Evolutionary conservation across 2,797 vertebrate species (phyloP).

Genomic region (Picus viridis): DNA sequence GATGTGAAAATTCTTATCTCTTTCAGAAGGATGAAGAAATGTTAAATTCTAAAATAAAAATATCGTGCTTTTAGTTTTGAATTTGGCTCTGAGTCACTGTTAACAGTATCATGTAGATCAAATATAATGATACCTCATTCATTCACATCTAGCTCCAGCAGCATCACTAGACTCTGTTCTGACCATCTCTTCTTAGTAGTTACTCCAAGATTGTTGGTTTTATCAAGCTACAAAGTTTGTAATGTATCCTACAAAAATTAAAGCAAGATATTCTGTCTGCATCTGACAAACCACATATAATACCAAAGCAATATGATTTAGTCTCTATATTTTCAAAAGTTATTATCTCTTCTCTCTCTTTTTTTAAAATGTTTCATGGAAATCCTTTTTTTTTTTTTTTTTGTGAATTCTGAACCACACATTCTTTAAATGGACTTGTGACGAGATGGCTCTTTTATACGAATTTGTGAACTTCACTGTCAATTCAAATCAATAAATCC

Average conservation of each 20-base stretch:
- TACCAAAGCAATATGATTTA: background rate
- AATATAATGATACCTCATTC: background rate
- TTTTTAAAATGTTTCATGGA: background rate
- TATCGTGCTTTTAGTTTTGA: background rate
- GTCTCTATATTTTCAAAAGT: background rate
- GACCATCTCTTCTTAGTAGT: background rate
- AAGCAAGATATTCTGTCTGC: background rate
- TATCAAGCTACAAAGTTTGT: background rate
- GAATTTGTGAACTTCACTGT: slow-evolving; percentile 73
- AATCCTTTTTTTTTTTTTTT: slow-evolving; percentile 47
- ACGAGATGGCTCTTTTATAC: slow-evolving; percentile 72
- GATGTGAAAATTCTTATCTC: background rate
- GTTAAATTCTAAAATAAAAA: background rate
- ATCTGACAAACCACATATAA: background rate
- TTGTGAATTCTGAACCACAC: slow-evolving; percentile 47
- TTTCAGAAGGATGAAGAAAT: background rate
- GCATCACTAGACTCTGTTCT: background rate
- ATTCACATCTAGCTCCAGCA: background rate
- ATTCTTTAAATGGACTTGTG: slow-evolving; percentile 63
- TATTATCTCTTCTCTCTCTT: background rate
- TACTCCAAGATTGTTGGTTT: background rate
- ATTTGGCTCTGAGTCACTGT: background rate
- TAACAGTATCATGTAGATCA: background rate
- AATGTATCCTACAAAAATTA: background rate
- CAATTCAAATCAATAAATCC: slow-evolving; percentile 78